A percentile compares a stretch with the other conserved stretches of the same genome.
phyloP scores from a whole-genome alignment of 1,140 invertebrate species.

The Latrodectus geometricus region DNA sequence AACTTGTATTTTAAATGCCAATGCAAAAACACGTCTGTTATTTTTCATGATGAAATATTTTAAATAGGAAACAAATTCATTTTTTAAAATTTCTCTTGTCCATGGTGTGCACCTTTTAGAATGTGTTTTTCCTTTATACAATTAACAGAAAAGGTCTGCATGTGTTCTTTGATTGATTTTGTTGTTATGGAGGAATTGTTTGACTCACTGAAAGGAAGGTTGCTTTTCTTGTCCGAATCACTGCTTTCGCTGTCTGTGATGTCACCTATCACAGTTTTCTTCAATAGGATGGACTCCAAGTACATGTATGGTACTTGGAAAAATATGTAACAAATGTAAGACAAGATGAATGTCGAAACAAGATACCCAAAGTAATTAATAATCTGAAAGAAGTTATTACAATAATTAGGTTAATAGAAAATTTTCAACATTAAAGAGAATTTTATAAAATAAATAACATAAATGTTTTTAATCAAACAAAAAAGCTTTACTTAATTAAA shows the following conservation, averaged over 20 bases:
- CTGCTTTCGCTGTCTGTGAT: not conserved
- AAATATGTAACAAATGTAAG: slow-evolving; percentile 59
- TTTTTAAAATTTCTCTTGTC: slow-evolving; percentile 26
- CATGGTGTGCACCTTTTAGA: not conserved
- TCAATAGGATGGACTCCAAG: slow-evolving; percentile 18
- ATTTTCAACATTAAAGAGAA: not conserved
- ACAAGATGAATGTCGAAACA: slow-evolving; percentile 34
- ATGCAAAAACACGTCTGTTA: too few species aligned
- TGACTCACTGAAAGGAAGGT: slow-evolving; percentile 3
- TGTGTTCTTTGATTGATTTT: slow-evolving; percentile 30
- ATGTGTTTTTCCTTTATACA: slow-evolving; percentile 32
- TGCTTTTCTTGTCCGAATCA: slow-evolving; percentile 14
- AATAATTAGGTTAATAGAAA: not conserved
- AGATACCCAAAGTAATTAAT: slow-evolving; percentile 60
- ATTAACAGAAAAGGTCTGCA: slow-evolving; percentile 7
- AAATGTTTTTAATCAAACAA: too few species aligned
- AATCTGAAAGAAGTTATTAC: slow-evolving; percentile 28
- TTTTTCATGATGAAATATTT: too few species aligned
- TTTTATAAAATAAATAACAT: too few species aligned
- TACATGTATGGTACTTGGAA: slow-evolving; percentile 61
- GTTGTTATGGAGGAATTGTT: slow-evolving; percentile 18
- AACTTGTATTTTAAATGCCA: too few species aligned
- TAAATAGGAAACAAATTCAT: not conserved
- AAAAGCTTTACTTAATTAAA: too few species aligned
- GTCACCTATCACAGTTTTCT: not conserved